Evolutionary conservation across 2,113 vertebrate species (phyloP), one percentile per base, ranked within the genome.

Genomic region (Pelobates fuscus): DNA sequence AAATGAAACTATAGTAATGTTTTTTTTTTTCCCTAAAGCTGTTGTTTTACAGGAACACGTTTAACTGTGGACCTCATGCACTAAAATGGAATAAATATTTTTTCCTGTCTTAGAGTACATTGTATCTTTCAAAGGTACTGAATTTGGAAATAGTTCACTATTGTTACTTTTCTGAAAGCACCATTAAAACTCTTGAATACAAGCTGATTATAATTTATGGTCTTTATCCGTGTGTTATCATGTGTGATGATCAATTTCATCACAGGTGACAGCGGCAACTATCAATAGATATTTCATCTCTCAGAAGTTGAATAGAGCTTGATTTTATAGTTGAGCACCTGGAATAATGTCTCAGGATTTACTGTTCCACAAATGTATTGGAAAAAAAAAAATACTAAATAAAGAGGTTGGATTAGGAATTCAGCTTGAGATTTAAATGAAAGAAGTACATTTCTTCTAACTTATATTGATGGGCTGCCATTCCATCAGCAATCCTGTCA

Each of bases 141-240:
- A 67, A 75, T 67, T 75, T 67, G 72, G 55, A 67, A 67, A 68
- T 67, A 61, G 64, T 60, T 27, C 65, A 52, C 73, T 68, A 68
- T 76, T 76, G 73, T 76, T 68, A 32, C 65, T 68, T 11, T 55
- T 2, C 8, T 76, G 65, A 76, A 76, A 76, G 73, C 41, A 76
- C 73, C 55, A 76, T 76, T 76, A 68, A 76, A 67, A 68, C 73
- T 67, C 57, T 76, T 76, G 73, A 76, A 76, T 76, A 61, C 73
- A 61, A 67, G 65, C 32, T 76, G 73, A 76, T 76, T 76, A 76
- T 76, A 76, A 76, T 76, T 68, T 76, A 68, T 76, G 73, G 73
- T 76, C 64, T 76, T 76, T 76, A 76, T 76, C 41, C 43, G 20
- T 61, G 57, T 68, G 64, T 66, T 68, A 58, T 60, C 67, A 61